phyloP scores from a whole-genome alignment of 2,113 vertebrate species.

The Seriola rivoliana region DNA sequence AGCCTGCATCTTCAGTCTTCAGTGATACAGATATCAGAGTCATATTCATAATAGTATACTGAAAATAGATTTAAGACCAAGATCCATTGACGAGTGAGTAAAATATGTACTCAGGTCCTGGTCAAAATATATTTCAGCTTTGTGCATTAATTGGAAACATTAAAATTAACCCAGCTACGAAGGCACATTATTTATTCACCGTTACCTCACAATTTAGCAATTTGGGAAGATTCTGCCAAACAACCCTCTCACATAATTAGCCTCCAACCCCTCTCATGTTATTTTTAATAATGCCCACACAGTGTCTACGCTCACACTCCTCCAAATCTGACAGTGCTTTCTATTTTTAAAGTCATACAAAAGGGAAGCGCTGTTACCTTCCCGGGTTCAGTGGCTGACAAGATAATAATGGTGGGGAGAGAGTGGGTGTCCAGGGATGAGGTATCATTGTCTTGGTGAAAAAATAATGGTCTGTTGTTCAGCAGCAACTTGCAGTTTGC shows the following conservation, averaged over 20 bases:
- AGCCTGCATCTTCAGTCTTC: not conserved
- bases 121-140: not conserved
- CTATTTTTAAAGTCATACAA: constrained; percentile 50
- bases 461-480: constrained; percentile 59
- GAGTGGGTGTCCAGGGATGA: constrained; percentile 57
- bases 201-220: constrained; percentile 14
- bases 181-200: not conserved
- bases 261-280: not conserved
- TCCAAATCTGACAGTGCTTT: constrained; percentile 23
- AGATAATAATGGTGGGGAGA: constrained; percentile 67
- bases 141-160: not conserved
- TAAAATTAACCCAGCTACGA: not conserved
- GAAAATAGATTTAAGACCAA: not conserved
- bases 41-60: not conserved
- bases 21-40: not conserved
- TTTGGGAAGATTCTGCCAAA: constrained; percentile 18
- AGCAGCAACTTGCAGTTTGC: constrained; percentile 29
- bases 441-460: constrained; percentile 59
- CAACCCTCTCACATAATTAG: not conserved
- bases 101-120: not conserved
- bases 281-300: constrained; percentile 19
- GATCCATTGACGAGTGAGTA: not conserved
- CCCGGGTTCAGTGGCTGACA: constrained; percentile 61
- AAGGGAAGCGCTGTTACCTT: constrained; percentile 48
- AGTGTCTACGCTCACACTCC: constrained; percentile 5